Percentiles rank a stretch among this genome's conserved stretches.
phyloP scores from a whole-genome alignment of 64 coral and sea anemone genomes.

The Montipora sp. region DNA sequence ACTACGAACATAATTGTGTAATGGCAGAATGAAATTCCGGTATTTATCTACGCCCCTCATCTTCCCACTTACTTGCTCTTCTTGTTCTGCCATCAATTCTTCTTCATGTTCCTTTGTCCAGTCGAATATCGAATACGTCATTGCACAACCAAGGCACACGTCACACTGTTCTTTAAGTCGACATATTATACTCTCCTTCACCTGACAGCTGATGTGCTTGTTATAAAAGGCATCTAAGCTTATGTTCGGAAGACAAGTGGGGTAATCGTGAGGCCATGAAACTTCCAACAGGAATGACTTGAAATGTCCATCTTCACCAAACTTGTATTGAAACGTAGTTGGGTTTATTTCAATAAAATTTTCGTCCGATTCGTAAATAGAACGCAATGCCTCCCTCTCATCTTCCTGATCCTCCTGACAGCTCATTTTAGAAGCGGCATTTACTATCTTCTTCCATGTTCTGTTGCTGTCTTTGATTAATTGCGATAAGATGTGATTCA shows the following conservation, averaged over 20 bases:
- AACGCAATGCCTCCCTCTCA: slow-evolving; percentile 90
- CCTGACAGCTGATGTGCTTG: slow-evolving; percentile 73
- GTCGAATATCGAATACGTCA: slow-evolving; percentile 95
- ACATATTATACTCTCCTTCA: slow-evolving; percentile 74
- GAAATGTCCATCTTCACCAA: slow-evolving; percentile 91
- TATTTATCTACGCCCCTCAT: background rate
- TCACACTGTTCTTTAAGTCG: slow-evolving; percentile 88
- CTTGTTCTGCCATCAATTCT: slow-evolving; percentile 79
- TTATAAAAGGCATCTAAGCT: slow-evolving; percentile 96
- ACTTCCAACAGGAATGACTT: slow-evolving; percentile 95
- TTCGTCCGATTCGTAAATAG: slow-evolving; percentile 97
- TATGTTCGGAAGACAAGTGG: slow-evolving; percentile 73
- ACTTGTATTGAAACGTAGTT: slow-evolving; percentile 96
- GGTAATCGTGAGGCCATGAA: slow-evolving; percentile 79
- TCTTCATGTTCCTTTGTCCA: slow-evolving; percentile 92
- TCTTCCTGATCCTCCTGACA: slow-evolving; percentile 92
- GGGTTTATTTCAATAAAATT: slow-evolving; percentile 84
- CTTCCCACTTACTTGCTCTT: slow-evolving; percentile 25
- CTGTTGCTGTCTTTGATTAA: too few relatives aligned
- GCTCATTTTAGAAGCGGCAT: slow-evolving; percentile 57
- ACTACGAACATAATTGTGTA: too few relatives aligned
- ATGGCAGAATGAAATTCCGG: too few relatives aligned
- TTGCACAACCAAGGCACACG: slow-evolving; percentile 72
- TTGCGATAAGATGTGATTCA: too few relatives aligned
- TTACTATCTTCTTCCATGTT: too few relatives aligned